Conservation (phyloP, 2,113 vertebrate species). For the Paracanthobrama guichenoti region DNA sequence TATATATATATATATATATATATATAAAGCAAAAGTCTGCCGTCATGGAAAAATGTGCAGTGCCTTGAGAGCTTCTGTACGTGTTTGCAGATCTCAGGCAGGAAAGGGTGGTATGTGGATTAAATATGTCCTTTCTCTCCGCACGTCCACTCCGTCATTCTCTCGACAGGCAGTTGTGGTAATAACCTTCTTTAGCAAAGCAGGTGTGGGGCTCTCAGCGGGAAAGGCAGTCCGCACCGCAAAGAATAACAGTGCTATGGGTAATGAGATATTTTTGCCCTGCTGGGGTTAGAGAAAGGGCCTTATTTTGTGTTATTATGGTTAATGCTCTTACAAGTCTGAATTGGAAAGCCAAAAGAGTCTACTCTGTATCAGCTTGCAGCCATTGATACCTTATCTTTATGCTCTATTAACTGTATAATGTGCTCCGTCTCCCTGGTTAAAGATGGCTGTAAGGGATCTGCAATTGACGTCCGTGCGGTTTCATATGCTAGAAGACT, state of each 20-base stretch:
- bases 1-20: no score
- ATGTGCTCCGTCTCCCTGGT: conserved; percentile 33
- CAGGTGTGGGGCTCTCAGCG: conserved; percentile 51
- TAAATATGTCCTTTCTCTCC: conserved; percentile 39
- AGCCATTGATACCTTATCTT: conserved; percentile 32
- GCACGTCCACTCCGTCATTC: conserved; percentile 44
- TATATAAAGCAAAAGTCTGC: no score
- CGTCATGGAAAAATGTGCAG: not conserved
- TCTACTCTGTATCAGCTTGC: conserved; percentile 39
- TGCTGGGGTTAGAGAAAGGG: conserved; percentile 45
- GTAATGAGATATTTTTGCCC: conserved; percentile 52
- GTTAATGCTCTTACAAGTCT: conserved; percentile 42
- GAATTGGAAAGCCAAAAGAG: conserved; percentile 38
- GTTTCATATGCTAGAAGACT: conserved; percentile 24
- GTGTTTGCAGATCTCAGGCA: conserved; percentile 20
- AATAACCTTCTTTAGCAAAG: conserved; percentile 59
- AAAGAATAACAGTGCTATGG: conserved; percentile 50
- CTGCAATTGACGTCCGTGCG: conserved; percentile 25
- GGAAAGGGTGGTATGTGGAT: conserved; percentile 38
- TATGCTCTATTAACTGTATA: conserved; percentile 45
- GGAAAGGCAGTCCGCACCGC: conserved; percentile 44
- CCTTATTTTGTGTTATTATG: conserved; percentile 44
- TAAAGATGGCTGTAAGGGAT: conserved; percentile 39
- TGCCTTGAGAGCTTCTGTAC: not conserved
- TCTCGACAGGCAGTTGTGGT: conserved; percentile 56